phyloP scores from a whole-genome alignment of 2,797 vertebrate genomes.

The Sebastes vulpes region DNA sequence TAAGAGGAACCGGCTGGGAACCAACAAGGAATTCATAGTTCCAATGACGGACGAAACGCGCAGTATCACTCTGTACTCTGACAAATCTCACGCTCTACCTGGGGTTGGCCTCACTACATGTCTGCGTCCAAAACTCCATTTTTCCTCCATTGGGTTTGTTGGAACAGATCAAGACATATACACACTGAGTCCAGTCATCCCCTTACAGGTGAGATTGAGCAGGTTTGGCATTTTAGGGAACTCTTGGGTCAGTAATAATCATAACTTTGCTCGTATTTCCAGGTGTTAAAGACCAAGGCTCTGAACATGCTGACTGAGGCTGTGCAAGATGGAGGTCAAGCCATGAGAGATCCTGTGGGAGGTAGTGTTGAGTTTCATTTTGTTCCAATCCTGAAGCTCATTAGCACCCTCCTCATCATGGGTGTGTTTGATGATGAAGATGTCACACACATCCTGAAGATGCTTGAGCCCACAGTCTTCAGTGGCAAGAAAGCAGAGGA shows the following conservation, averaged over 20 bases:
- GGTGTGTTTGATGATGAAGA: slow-evolving; percentile 91
- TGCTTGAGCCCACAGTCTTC: slow-evolving; percentile 95
- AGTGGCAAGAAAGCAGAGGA: slow-evolving; percentile 65
- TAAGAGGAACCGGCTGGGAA: slow-evolving; percentile 92
- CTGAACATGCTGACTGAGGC: slow-evolving; percentile 94
- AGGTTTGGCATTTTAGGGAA: background rate
- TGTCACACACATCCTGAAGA: slow-evolving; percentile 91
- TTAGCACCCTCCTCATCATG: slow-evolving; percentile 95
- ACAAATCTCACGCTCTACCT: slow-evolving; percentile 87
- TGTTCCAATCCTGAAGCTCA: slow-evolving; percentile 94
- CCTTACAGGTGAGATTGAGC: slow-evolving; percentile 81
- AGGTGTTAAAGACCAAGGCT: slow-evolving; percentile 90
- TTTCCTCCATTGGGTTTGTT: slow-evolving; percentile 90
- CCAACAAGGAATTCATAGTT: slow-evolving; percentile 95
- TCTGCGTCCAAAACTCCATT: slow-evolving; percentile 92
- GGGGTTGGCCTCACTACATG: slow-evolving; percentile 93
- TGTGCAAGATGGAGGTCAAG: slow-evolving; percentile 92
- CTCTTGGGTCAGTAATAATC: background rate
- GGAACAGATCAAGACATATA: slow-evolving; percentile 86
- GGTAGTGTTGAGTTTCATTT: slow-evolving; percentile 96
- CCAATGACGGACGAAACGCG: slow-evolving; percentile 93
- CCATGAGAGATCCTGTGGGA: slow-evolving; percentile 94
- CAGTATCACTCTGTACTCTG: slow-evolving; percentile 88
- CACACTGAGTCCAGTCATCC: slow-evolving; percentile 89
- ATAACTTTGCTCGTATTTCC: slow-evolving; percentile 23